A percentile compares a stretch with the other conserved stretches of the same genome.
phyloP scores from a whole-genome alignment of 1,140 invertebrate species.

The Sitophilus oryzae region DNA sequence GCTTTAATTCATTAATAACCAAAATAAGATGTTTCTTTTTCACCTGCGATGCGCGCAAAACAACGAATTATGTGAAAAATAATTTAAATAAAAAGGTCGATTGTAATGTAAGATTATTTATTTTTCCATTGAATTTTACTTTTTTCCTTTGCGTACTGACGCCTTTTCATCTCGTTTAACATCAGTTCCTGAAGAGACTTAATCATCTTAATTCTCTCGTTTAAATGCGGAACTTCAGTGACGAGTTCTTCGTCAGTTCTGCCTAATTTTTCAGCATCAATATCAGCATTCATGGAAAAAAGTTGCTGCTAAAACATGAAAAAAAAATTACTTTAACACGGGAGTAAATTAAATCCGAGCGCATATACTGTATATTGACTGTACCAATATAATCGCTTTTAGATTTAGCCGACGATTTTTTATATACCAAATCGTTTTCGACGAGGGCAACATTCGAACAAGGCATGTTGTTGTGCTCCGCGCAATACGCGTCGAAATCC shows the following conservation, averaged over 20 bases:
- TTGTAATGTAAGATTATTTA: too few species aligned
- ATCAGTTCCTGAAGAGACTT: slow-evolving; percentile 12
- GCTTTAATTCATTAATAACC: too few species aligned
- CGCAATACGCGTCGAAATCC: slow-evolving; percentile 32
- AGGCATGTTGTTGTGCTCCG: slow-evolving; percentile 22
- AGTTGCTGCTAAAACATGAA: too few species aligned
- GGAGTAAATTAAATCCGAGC: too few species aligned
- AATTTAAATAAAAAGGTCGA: too few species aligned
- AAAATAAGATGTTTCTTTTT: too few species aligned
- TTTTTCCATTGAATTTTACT: slow-evolving; percentile 14
- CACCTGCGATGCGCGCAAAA: too few species aligned
- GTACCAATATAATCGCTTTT: too few species aligned
- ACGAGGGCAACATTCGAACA: slow-evolving; percentile 12
- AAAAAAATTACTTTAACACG: too few species aligned
- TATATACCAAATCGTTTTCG: slow-evolving; percentile 11
- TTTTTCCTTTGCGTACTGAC: not conserved
- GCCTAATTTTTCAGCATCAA: not conserved
- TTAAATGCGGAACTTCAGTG: slow-evolving; percentile 1
- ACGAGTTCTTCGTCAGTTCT: not conserved
- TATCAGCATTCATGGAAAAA: too few species aligned
- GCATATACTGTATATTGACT: too few species aligned
- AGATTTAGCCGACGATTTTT: not conserved
- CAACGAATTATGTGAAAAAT: too few species aligned
- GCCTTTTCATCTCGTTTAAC: slow-evolving; percentile 6
- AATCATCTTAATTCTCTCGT: not conserved